Evolutionary conservation across 1,140 invertebrate genomes (phyloP), one percentile per base, ranked within the genome.

Genomic region (Panonychus citri): DNA sequence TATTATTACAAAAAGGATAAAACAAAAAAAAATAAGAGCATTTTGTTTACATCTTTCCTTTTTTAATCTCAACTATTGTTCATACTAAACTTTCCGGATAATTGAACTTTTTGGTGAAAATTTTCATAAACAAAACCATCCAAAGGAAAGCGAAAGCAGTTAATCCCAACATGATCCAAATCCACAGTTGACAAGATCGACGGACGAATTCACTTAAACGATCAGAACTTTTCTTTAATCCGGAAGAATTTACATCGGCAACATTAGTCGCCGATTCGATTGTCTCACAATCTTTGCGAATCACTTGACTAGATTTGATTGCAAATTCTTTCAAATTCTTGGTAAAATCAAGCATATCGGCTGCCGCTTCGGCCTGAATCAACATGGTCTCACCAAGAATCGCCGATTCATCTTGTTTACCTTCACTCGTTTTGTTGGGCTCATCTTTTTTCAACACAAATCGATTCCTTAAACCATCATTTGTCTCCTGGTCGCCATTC

Each of bases 161-260:
- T 58, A 85, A 71, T 19, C 78, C 75, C 49, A 94, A 71, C 79
- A 89, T 82, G 8, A 90, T 65, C 85, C 85, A 90, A 57, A 93
- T 77, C 85, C 86, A 91, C 70, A 87, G 93, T 66, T 85, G 85
- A 76, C 85, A 91, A 1, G 82, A 82, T 58, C 81, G 80, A 21
- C 78, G 77, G 24, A 82, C 88, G 67, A 88, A 85, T 59, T 83
- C 82, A 64, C 81, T 77, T 26, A 95, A 69, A 65, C 81, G 79
- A 10, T 81, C 76, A 12, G 83, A 82, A 70, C 91, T 85, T 49
- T 75, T 74, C 68, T 82, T 78, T 53, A 95, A 70, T 52, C 81
- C 81, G 21, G 66, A 66, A 61, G 81, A 71, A 68, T 93, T 91
- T 3, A 71, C 69, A 60, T 90, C 85, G 0, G 85, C 81, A 53